phyloP scores from a whole-genome alignment of 2,113 vertebrate species.

The Apaloderma vittatum region DNA sequence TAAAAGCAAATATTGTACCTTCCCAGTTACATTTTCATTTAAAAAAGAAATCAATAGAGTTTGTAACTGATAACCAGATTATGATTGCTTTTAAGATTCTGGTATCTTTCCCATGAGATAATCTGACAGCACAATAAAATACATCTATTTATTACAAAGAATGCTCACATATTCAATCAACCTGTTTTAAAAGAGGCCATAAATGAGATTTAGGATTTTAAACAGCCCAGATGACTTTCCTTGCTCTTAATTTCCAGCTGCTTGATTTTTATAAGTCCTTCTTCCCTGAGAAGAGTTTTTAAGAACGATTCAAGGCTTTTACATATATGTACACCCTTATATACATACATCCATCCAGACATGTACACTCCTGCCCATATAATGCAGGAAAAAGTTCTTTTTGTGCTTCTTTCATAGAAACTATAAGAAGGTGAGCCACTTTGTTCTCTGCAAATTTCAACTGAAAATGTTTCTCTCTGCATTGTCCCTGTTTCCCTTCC shows the following conservation, averaged over 20 bases:
- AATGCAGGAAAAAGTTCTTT: background rate
- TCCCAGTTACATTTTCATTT: constrained; percentile 62
- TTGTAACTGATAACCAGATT: constrained; percentile 56
- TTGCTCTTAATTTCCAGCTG: background rate
- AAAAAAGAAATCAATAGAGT: constrained; percentile 53
- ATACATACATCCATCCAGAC: fast-evolving
- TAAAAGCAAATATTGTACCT: constrained; percentile 59
- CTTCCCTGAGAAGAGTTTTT: background rate
- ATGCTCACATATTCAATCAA: background rate
- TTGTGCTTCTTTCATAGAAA: background rate
- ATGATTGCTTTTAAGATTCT: constrained; percentile 58
- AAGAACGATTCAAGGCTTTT: background rate
- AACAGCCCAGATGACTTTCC: background rate
- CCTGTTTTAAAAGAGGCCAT: background rate
- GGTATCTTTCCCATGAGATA: constrained; percentile 15
- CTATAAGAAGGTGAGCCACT: background rate
- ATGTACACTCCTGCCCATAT: fast-evolving
- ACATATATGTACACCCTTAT: background rate
- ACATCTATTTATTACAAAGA: constrained; percentile 49
- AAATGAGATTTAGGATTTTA: constrained; percentile 31
- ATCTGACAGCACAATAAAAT: constrained; percentile 48
- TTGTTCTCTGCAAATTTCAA: background rate
- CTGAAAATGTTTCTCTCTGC: background rate
- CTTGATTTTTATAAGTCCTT: background rate
- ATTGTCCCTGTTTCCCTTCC: background rate